Conservation (phyloP, 1,140 invertebrate genomes). For the Nephila pilipes region DNA sequence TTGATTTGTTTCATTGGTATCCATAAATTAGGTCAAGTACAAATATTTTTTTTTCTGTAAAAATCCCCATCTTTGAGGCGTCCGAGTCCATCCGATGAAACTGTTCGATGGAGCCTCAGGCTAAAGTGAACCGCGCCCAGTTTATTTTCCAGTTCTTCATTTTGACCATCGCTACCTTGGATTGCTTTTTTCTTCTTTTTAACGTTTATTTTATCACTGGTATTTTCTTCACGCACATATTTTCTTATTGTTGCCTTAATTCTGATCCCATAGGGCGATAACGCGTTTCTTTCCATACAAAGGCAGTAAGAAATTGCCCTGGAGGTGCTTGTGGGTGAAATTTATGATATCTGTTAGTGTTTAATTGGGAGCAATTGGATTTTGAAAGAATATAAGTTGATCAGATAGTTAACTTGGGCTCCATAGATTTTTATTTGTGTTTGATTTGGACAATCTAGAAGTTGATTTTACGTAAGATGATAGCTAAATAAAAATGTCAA, state of each 20-base stretch:
- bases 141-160: constrained; percentile 1
- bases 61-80: constrained; percentile 52
- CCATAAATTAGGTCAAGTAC: constrained; percentile 75
- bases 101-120: neutral
- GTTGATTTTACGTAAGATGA: too few species aligned
- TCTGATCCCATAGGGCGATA: neutral
- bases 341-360: neutral
- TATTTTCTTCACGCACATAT: neutral
- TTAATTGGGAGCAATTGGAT: neutral
- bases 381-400: neutral
- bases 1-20: constrained; percentile 57
- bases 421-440: too few species aligned
- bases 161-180: constrained; percentile 34
- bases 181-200: constrained; percentile 24
- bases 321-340: neutral
- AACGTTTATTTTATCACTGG: neutral
- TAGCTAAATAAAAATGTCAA: too few species aligned
- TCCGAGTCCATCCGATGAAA: constrained; percentile 44
- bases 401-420: too few species aligned
- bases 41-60: constrained; percentile 49
- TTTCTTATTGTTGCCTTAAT: constrained; percentile 9
- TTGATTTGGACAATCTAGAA: too few species aligned
- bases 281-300: neutral
- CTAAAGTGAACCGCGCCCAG: constrained; percentile 57
- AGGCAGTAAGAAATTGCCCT: neutral